Conservation (phyloP, 2,797 vertebrate species). For the Paratrypauchen microcephalus region DNA sequence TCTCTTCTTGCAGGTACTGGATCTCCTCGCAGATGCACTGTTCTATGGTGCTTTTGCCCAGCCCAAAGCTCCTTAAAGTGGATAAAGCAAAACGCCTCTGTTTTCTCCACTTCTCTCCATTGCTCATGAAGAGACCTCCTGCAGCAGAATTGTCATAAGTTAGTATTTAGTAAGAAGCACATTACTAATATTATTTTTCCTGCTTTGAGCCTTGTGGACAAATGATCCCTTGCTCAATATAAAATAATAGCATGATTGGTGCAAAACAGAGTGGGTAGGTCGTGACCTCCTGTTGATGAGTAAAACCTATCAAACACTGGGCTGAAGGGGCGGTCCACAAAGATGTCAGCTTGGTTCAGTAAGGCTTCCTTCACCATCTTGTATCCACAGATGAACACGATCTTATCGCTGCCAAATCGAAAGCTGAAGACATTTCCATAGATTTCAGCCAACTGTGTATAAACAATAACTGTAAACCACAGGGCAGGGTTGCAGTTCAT, state of each 20-base stretch:
- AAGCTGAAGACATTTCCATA: constrained; percentile 74
- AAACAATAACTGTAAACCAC: background rate
- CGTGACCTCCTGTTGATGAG: constrained; percentile 56
- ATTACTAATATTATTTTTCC: no score
- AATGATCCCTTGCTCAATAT: background rate
- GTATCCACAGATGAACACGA: constrained; percentile 72
- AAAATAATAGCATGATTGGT: background rate
- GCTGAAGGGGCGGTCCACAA: constrained; percentile 64
- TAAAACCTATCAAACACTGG: constrained; percentile 5
- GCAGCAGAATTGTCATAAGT: background rate
- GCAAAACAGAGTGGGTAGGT: background rate
- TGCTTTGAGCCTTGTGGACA: background rate
- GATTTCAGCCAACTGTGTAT: constrained; percentile 63
- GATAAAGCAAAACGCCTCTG: constrained; percentile 71
- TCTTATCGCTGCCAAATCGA: background rate
- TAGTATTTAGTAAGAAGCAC: no score
- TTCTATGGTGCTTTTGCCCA: constrained; percentile 66
- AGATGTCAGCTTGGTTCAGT: constrained; percentile 72
- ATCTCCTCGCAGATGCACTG: constrained; percentile 64
- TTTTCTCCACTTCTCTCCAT: constrained; percentile 57
- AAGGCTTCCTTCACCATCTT: constrained; percentile 78
- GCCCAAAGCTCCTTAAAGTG: constrained; percentile 64
- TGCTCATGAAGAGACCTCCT: constrained; percentile 64
- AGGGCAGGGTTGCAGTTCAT: background rate
- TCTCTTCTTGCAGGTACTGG: constrained; percentile 57